Evolutionary conservation across 2,113 vertebrate genomes (phyloP).

Genomic region (Rhynchomys soricoides): DNA sequence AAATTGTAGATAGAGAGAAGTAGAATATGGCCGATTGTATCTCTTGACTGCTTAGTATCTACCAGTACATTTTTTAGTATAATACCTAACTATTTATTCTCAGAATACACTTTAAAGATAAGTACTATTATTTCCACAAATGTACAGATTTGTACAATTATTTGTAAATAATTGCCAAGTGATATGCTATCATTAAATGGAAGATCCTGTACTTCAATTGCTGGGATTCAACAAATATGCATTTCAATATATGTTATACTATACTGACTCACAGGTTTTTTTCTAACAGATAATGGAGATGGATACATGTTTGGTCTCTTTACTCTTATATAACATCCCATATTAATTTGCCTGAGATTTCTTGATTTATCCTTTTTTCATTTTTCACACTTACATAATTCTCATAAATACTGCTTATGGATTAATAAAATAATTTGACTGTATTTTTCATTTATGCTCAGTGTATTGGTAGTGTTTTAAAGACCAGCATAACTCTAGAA

Average conservation of each 20-base stretch:
- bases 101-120: background rate
- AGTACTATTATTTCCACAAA: background rate
- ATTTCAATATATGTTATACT: background rate
- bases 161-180: background rate
- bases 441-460: background rate
- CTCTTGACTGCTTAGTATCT: background rate
- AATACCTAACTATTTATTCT: background rate
- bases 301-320: background rate
- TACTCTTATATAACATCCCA: background rate
- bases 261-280: background rate
- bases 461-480: background rate
- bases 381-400: background rate
- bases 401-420: background rate
- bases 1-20: background rate
- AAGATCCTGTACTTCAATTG: background rate
- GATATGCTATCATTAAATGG: background rate
- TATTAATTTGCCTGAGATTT: background rate
- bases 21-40: background rate
- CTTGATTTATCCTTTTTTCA: background rate
- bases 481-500: conserved; percentile 6
- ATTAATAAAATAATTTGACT: background rate
- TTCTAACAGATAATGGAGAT: background rate
- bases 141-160: background rate
- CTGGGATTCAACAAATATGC: background rate
- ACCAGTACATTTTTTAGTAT: background rate